Evolutionary conservation across 2,113 vertebrate species (phyloP), one percentile per base, ranked within the genome.

Genomic region (Phrynosoma blainvillii): DNA sequence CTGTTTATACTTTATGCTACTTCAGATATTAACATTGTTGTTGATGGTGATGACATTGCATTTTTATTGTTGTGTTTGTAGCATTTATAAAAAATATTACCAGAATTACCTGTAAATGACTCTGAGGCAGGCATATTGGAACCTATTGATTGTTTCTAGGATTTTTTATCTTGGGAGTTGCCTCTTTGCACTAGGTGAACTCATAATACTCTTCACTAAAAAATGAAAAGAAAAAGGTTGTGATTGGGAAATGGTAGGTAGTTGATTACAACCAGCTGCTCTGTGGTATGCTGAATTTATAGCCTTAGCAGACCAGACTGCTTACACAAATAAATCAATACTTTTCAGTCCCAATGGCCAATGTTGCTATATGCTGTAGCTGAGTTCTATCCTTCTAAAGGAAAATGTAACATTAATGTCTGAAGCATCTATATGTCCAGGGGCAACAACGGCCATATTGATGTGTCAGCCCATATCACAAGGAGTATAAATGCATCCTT

Each of bases 361-460:
- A 6, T 74, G 54, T 75, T 62, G 54, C 54, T 75, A 27, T 40
- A 59, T 59, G 23, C 5, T 59, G 10, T 27, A 77, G 56, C 14
- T 65, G 42, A 30, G 52, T 42, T 27, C 56, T 56, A 85, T 13
- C 32, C 32, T 71, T 86, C 56, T 36, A 54, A 79, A 56, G 66
- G 65, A 79, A 79, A 86, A 71, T 36, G 12, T 79, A 71, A 71
- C 68, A n/a, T 79, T 86, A 54, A 70, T 79, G 47, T 36, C 40
- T 56, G 32, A 70, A 87, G 74, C 12, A 9, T 27, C 21, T 21
- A 11, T 73, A 56, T 62, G 25, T 54, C 54, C 23, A 25, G 65
- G 30, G 40, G 66, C 13, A 79, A 56, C 65, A 86, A 54, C 59
- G 16, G 13, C 42, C 27, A 25, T n/a, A 70, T 14, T 54, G 20